Base-by-base conservation (phyloP, 2,888 invertebrate genomes). In the Dendrolimus pini region DNA sequence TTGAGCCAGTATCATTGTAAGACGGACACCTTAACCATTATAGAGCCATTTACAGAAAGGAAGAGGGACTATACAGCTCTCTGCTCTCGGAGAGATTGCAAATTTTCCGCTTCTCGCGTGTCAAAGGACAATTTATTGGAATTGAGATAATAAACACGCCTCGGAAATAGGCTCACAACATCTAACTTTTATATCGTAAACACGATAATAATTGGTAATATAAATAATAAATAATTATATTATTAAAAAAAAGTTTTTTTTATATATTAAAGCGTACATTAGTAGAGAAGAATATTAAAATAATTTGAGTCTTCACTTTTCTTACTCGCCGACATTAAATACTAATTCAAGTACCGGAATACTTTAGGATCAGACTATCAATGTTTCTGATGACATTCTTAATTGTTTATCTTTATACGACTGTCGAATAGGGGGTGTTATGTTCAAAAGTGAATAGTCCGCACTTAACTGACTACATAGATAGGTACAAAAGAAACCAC, bases 101-200 rank as follows among this genome's bases (percentile, higher is more conserved):
- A 85, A 86, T 87, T 84, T 85, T 85, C 83, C 80, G 80, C 82
- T 82, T 79, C 83, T 81, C 80, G 80, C 80, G 77, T 80, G 85
- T 85, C 86, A 85, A 85, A 85, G 79, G 78, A 80, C 74, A 81
- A 87, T 85, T 85, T 86, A 87, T 86, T 81, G 81, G 83, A 80
- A 87, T 83, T 82, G 83, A 85, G 85, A 87, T 85, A 82, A 77
- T 80, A 78, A 76, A 78, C 75, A 77, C 80, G 80, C 78, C 77
- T 77, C 75, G 78, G 75, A 78, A 81, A 78, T 72, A 74, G 41
- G 65, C 72, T 71, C 69, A 63, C 54, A 41, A 30, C 30, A 30
- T 30, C 6, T 30, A 30, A 30, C 6, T 6, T 30, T 30, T 30
- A 30, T 30, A 30, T 30, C 30, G 30, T 30, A 30, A 30, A 30